Evolutionary conservation across 2,797 vertebrate species (phyloP).

Genomic region (Hyperoplus immaculatus): DNA sequence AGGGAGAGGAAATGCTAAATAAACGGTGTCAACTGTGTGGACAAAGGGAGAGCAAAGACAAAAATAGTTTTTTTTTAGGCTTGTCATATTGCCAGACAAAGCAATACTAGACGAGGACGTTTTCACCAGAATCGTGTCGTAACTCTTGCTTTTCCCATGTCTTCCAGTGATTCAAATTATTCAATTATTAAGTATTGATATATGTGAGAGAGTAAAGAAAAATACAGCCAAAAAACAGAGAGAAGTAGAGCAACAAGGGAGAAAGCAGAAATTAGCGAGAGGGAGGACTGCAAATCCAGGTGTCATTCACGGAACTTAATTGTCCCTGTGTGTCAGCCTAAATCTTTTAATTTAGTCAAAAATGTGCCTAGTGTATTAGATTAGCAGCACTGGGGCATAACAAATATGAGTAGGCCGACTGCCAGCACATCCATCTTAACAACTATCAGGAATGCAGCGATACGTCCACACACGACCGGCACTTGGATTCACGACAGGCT

Average conservation of each 20-base stretch:
- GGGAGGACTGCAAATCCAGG: slow-evolving; percentile 52
- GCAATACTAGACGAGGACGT: slow-evolving; percentile 13
- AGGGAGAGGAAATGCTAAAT: slow-evolving; percentile 54
- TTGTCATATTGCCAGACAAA: slow-evolving; percentile 17
- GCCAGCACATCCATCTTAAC: slow-evolving; percentile 81
- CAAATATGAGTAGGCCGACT: slow-evolving; percentile 72
- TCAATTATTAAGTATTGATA: neutral
- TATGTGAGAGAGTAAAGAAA: slow-evolving; percentile 16
- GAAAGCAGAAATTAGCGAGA: slow-evolving; percentile 32
- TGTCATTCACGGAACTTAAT: slow-evolving; percentile 62
- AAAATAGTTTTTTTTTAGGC: slow-evolving; percentile 44
- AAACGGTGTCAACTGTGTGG: slow-evolving; percentile 49
- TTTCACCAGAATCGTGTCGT: neutral
- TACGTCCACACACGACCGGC: slow-evolving; percentile 66
- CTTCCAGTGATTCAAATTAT: slow-evolving; percentile 16
- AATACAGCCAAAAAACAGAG: neutral
- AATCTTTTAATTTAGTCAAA: slow-evolving; percentile 74
- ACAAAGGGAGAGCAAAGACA: slow-evolving; percentile 39
- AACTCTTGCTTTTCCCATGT: slow-evolving; percentile 1
- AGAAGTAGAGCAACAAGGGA: slow-evolving; percentile 6
- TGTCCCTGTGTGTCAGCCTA: slow-evolving; percentile 58
- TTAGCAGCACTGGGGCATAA: slow-evolving; percentile 75
- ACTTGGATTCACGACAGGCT: slow-evolving; percentile 11
- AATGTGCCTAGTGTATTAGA: slow-evolving; percentile 75
- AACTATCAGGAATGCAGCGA: slow-evolving; percentile 74